A percentile compares a stretch with the other conserved stretches of the same genome.
Conservation (phyloP, 2,113 vertebrate species). For the Hipposideros armiger region DNA sequence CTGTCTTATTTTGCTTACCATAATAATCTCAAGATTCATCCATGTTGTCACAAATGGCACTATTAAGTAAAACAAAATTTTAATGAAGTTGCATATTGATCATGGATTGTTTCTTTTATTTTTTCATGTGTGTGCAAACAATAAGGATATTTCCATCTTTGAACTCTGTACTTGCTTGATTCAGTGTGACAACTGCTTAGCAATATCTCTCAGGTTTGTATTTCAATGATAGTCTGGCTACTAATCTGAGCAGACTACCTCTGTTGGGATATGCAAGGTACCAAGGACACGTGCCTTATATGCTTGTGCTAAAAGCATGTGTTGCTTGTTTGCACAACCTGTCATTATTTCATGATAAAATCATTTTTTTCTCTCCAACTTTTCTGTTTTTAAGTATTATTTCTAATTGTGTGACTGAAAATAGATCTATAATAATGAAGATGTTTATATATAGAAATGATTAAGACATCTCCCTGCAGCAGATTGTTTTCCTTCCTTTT, state of each 20-base stretch:
- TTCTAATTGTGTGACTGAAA: conserved; percentile 6
- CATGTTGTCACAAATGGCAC: no score
- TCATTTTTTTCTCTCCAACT: background rate
- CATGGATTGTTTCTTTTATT: background rate
- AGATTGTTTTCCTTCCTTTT: conserved; percentile 23
- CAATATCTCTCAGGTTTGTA: background rate
- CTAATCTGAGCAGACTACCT: background rate
- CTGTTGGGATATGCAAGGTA: background rate
- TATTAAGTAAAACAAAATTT: background rate
- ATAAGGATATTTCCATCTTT: background rate
- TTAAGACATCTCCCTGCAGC: background rate
- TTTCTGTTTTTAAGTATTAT: background rate
- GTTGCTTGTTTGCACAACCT: background rate
- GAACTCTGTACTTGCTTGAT: background rate
- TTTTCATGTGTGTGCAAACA: background rate
- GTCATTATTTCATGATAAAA: background rate
- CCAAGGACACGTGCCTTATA: background rate
- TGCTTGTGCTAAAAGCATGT: background rate
- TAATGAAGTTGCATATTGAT: background rate
- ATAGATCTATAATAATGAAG: background rate
- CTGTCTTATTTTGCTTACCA: no score
- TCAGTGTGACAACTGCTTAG: background rate
- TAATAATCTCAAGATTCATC: no score
- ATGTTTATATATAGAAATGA: background rate
- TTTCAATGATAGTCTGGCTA: background rate